Evolutionary conservation across 2,113 vertebrate species (phyloP).

Genomic region (Bufo bufo): DNA sequence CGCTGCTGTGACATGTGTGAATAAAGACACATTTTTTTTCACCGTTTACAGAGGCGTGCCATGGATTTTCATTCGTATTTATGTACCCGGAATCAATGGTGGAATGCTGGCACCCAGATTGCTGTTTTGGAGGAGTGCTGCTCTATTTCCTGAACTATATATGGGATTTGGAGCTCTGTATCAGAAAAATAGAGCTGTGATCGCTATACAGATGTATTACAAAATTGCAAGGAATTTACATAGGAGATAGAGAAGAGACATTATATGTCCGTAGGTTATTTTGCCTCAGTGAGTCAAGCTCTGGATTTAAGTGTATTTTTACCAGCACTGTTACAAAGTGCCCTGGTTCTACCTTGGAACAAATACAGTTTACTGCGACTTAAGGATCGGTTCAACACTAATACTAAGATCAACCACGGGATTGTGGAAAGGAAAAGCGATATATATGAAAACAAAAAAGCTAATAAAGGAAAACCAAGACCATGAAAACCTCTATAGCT

Average conservation of each 20-base stretch:
- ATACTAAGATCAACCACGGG: background rate
- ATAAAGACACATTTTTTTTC: no score
- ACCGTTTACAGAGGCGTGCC: no score
- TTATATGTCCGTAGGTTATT: background rate
- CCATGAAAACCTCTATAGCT: background rate
- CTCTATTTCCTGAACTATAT: no score
- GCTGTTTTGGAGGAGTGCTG: no score
- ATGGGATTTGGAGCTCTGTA: no score
- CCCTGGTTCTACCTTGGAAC: background rate
- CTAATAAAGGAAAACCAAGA: background rate
- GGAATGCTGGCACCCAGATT: no score
- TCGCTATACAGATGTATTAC: no score
- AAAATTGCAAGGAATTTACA: no score
- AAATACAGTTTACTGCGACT: background rate
- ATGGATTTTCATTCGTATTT: no score
- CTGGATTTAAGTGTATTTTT: background rate
- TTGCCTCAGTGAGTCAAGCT: background rate
- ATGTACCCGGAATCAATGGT: no score
- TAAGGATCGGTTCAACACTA: background rate
- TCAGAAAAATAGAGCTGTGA: no score
- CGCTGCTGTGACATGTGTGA: no score
- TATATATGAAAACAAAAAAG: background rate
- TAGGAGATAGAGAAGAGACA: background rate
- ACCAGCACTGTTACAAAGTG: background rate
- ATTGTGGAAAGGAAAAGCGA: slow-evolving; percentile 11